Evolutionary conservation across 2,113 vertebrate species (phyloP), one percentile per base, ranked within the genome.

Genomic region (Neolamprologus variostigma): DNA sequence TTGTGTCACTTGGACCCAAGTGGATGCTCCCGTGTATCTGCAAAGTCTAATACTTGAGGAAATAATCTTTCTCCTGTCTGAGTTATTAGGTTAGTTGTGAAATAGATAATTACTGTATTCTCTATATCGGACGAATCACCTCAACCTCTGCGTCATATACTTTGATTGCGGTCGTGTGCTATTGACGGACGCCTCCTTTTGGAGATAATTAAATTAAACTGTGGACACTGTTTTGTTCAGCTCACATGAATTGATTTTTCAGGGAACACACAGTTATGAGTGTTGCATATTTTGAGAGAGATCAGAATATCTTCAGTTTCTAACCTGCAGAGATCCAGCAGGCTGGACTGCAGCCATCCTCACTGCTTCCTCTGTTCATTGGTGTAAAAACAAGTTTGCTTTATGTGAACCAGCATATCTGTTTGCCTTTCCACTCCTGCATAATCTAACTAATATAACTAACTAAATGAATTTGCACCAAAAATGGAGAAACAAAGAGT

Each of bases 201-300:
- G 5, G 21, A 45, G 21, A 10, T 28, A 47, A 76, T 23, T 71
- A 68, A 21, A 68, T n/a, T 37, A 37, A 66, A 37, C 33, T 37
- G 19, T 66, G 37, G 66, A 23, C 61, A 37, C 31, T 9, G 13
- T 3, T 45, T 45, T 10, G 21, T 73, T 73, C 68, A 26, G 68
- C 3, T 45, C 4, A 16, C 66, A 73, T n/a, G 19, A 66, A 66
- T 9, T 3, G 66, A 73, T 73, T 45, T 71, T 71, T 7, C 7
- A 68, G 12, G 63, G n/a, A 9, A 68, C 63, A 40, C 35, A 23
- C 0, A 21, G 63, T 23, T 3, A 0, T 71, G n/a, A 42, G 35
- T 71, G 35, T 71, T 42, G n/a, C n/a, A 14, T 42, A 42, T 71
- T 42, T 71, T 71, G 8, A 73, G 66, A 73, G n/a, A 16, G 12